These are phyloP conservation scores for Danio kyathit DNA, from an alignment of 2,797 vertebrate species.

Conservation along the genomic window DNA sequence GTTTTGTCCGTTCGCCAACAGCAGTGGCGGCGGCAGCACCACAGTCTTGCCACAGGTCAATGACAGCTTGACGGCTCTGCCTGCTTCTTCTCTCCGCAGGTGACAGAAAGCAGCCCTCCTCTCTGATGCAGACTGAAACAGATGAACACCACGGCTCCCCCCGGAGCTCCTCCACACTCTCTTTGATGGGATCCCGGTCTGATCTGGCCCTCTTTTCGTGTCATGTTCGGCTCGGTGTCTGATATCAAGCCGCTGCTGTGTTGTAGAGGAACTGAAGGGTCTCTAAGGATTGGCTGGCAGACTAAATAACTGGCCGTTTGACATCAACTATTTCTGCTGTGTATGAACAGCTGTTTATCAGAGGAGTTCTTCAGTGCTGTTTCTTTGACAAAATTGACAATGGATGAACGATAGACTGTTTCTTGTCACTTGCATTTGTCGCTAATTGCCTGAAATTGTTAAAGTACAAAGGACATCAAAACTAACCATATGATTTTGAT, in stretches of 20 bases:
- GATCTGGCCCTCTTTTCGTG: conserved; percentile 58
- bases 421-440: no score
- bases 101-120: conserved; percentile 65
- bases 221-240: conserved; percentile 66
- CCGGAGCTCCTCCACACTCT: conserved; percentile 46
- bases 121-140: conserved; percentile 59
- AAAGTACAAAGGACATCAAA: no score
- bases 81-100: conserved; percentile 57
- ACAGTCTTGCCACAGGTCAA: conserved; percentile 60
- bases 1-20: conserved; percentile 11
- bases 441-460: no score
- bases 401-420: neutral
- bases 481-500: no score
- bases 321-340: conserved; percentile 65
- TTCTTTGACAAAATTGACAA: neutral
- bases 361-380: conserved; percentile 48
- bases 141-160: conserved; percentile 58
- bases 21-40: conserved; percentile 18
- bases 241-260: conserved; percentile 61
- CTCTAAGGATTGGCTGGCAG: conserved; percentile 70
- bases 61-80: conserved; percentile 61
- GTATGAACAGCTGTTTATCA: conserved; percentile 77
- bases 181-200: conserved; percentile 60
- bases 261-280: conserved; percentile 62
- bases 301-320: conserved; percentile 78